Evolutionary conservation across 2,113 vertebrate species (phyloP).

Genomic region (Sisor rabdophorus): DNA sequence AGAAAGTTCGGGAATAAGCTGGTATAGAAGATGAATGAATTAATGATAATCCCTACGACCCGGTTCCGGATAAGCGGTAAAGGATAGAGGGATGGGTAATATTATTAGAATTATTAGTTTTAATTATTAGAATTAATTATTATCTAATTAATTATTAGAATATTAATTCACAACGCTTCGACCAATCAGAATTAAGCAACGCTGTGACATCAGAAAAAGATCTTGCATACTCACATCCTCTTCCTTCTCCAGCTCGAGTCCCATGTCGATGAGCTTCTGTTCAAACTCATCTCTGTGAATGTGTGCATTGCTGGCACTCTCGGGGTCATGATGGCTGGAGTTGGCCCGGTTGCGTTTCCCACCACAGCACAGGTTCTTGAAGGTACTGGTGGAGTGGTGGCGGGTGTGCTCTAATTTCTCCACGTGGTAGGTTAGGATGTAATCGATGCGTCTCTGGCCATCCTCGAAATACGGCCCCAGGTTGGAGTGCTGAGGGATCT

Average conservation of each 20-base stretch:
- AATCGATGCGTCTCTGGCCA: constrained; percentile 84
- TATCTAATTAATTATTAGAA: too few relatives aligned
- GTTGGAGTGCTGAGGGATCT: constrained; percentile 59
- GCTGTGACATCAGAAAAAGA: neutral
- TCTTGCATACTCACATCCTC: constrained; percentile 73
- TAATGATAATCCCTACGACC: too few relatives aligned
- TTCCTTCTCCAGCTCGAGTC: constrained; percentile 87
- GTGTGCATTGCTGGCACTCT: constrained; percentile 64
- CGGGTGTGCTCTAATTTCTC: constrained; percentile 68
- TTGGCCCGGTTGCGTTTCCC: constrained; percentile 54
- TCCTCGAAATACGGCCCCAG: constrained; percentile 84
- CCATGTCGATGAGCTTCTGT: constrained; percentile 82
- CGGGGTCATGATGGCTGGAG: constrained; percentile 68
- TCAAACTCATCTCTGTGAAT: constrained; percentile 85
- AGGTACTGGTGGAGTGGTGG: constrained; percentile 56
- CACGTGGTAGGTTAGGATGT: constrained; percentile 85
- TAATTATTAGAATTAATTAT: too few relatives aligned
- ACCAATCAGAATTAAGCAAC: too few relatives aligned
- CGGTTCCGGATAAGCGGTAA: too few relatives aligned
- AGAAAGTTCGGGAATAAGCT: too few relatives aligned
- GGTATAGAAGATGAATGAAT: too few relatives aligned
- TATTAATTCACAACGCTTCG: too few relatives aligned
- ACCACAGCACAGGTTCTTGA: constrained; percentile 51
- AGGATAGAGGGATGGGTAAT: too few relatives aligned
- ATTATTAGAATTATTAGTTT: too few relatives aligned